A percentile compares a stretch with the other conserved stretches of the same genome.
phyloP scores from a whole-genome alignment of 2,113 vertebrate species.

The Antechinus flavipes region DNA sequence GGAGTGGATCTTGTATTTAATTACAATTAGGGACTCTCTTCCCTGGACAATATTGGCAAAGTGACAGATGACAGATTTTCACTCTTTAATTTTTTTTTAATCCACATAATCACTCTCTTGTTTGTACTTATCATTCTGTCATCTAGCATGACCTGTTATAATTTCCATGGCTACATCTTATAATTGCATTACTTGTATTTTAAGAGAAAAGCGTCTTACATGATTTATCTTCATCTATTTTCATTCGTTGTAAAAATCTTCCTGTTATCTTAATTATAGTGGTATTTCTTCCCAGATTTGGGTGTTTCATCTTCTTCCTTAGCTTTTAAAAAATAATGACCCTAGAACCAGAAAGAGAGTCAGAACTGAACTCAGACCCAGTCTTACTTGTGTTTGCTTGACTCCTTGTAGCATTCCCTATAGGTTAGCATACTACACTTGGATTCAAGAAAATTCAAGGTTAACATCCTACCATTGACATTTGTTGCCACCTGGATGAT shows the following conservation, averaged over 20 bases:
- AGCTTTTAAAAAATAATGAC: background rate
- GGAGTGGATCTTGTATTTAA: background rate
- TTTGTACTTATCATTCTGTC: background rate
- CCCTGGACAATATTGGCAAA: background rate
- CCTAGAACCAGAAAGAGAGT: background rate
- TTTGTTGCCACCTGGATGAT: background rate
- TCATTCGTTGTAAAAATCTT: background rate
- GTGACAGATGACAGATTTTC: background rate
- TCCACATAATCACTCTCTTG: background rate
- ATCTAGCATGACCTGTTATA: background rate
- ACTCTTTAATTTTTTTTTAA: background rate
- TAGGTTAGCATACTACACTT: background rate
- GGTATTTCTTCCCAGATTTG: background rate
- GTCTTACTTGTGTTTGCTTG: background rate
- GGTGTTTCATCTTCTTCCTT: background rate
- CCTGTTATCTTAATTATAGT: background rate
- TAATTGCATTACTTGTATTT: background rate
- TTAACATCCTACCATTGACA: background rate
- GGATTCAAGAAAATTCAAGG: background rate
- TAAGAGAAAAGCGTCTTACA: background rate
- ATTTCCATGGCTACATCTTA: slow-evolving; percentile 2
- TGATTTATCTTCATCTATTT: background rate
- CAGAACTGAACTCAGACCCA: background rate
- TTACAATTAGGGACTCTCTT: background rate
- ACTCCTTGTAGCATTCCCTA: background rate